Conservation (phyloP, 2,888 invertebrate genomes). For the Caenorhabditis sp. region DNA sequence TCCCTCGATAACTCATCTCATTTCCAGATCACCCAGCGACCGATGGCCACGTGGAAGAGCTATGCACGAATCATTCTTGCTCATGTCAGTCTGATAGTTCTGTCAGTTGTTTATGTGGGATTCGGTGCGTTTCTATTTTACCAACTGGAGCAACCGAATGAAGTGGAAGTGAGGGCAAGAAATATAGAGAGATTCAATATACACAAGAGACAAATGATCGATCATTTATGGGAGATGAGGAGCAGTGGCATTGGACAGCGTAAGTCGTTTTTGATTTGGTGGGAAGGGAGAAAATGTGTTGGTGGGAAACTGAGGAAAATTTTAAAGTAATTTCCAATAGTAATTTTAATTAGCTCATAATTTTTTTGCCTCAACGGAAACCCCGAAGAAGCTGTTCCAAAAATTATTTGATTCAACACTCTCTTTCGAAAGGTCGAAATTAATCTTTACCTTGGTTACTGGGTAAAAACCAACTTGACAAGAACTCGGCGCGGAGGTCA, state of each 20-base stretch:
- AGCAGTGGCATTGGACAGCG: slow-evolving; percentile 70
- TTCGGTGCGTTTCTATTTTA: slow-evolving; percentile 83
- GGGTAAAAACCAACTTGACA: slow-evolving; percentile 38
- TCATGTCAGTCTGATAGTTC: slow-evolving; percentile 82
- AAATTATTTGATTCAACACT: slow-evolving; percentile 43
- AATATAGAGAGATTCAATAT: slow-evolving; percentile 74
- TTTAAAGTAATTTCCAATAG: too few relatives aligned
- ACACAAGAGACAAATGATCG: slow-evolving; percentile 77
- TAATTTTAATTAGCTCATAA: too few relatives aligned
- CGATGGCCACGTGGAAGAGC: slow-evolving; percentile 82
- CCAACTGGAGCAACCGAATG: slow-evolving; percentile 81
- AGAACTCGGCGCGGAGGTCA: slow-evolving; percentile 2
- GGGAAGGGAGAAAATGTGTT: neutral
- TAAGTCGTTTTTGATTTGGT: slow-evolving; percentile 29
- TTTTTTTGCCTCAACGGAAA: slow-evolving; percentile 32
- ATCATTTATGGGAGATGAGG: slow-evolving; percentile 77
- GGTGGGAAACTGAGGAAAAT: neutral
- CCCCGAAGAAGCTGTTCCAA: slow-evolving; percentile 53
- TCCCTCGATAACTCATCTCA: neutral
- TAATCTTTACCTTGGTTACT: slow-evolving; percentile 51
- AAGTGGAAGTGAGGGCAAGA: slow-evolving; percentile 74
- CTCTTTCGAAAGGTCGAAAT: slow-evolving; percentile 45
- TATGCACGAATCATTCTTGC: slow-evolving; percentile 82
- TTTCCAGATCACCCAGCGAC: slow-evolving; percentile 74
- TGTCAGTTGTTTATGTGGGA: slow-evolving; percentile 81